A percentile compares a stretch with the other conserved stretches of the same genome.
These are phyloP conservation scores for Microplitis deprimator DNA, from an alignment of 2,888 invertebrate genomes.

Conservation along the genomic window DNA sequence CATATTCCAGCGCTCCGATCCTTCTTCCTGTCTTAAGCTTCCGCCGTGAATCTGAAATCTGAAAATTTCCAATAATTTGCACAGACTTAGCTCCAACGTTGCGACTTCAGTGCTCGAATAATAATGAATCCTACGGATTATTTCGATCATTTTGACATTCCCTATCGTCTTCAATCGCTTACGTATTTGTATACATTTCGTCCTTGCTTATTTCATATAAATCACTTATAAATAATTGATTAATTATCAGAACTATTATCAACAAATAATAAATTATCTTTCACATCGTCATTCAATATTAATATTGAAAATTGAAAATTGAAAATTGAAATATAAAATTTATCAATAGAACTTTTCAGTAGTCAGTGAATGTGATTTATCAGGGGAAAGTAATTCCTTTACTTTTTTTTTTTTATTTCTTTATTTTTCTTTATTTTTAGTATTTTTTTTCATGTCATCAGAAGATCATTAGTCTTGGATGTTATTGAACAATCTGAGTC, in stretches of 20 bases:
- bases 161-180: slow-evolving; percentile 5
- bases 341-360: neutral
- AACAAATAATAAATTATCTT: no score
- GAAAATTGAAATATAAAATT: neutral
- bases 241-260: no score
- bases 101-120: slow-evolving; percentile 13
- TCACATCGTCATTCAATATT: no score
- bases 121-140: slow-evolving; percentile 12
- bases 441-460: slow-evolving; percentile 48
- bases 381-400: neutral
- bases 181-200: no score
- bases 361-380: neutral
- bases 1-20: slow-evolving; percentile 4
- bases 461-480: slow-evolving; percentile 50
- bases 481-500: slow-evolving; percentile 51
- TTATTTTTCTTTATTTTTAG: neutral
- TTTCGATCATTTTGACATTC: slow-evolving; percentile 18
- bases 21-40: slow-evolving; percentile 11
- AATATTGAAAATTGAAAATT: neutral
- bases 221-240: no score
- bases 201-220: no score
- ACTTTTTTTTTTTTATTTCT: slow-evolving; percentile 37
- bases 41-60: slow-evolving; percentile 4
- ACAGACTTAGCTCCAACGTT: slow-evolving; percentile 20
- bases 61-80: slow-evolving; percentile 32